phyloP scores from a whole-genome alignment of 37 sponge, comb jelly and placozoan genomes.

The Crambe crambe region DNA sequence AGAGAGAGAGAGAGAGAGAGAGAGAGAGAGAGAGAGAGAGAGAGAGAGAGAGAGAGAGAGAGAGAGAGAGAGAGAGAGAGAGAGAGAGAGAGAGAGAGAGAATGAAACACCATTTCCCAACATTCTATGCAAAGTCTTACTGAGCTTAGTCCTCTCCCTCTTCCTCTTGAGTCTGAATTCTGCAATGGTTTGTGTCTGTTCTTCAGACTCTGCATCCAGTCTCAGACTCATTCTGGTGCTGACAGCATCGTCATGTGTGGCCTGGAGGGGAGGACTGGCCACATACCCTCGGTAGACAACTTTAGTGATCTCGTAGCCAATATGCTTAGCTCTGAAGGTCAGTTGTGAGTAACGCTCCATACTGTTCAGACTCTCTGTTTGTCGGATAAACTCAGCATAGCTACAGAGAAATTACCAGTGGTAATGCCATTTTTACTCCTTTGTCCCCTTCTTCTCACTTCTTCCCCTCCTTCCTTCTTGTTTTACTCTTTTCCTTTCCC shows the following conservation, averaged over 20 bases:
- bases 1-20: too few relatives aligned
- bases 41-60: not conserved
- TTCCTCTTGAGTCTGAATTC: conserved; percentile 82
- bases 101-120: not conserved
- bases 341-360: conserved; percentile 74
- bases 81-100: not conserved
- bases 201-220: conserved; percentile 66
- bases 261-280: conserved; percentile 37
- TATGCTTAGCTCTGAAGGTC: conserved; percentile 45
- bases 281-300: conserved; percentile 67
- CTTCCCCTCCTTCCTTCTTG: not conserved
- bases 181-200: conserved; percentile 48
- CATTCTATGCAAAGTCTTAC: conserved; percentile 53
- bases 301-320: conserved; percentile 72
- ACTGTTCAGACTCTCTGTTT: conserved; percentile 65
- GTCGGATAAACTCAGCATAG: conserved; percentile 76
- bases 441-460: too few relatives aligned
- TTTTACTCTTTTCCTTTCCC: not conserved
- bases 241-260: conserved; percentile 77
- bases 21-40: not conserved
- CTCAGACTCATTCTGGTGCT: conserved; percentile 56
- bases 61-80: not conserved
- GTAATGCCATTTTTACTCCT: too few relatives aligned
- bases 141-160: conserved; percentile 66
- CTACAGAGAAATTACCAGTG: conserved; percentile 22